Evolutionary conservation across 2,797 vertebrate species (phyloP).

Genomic region (Squalus acanthias): DNA sequence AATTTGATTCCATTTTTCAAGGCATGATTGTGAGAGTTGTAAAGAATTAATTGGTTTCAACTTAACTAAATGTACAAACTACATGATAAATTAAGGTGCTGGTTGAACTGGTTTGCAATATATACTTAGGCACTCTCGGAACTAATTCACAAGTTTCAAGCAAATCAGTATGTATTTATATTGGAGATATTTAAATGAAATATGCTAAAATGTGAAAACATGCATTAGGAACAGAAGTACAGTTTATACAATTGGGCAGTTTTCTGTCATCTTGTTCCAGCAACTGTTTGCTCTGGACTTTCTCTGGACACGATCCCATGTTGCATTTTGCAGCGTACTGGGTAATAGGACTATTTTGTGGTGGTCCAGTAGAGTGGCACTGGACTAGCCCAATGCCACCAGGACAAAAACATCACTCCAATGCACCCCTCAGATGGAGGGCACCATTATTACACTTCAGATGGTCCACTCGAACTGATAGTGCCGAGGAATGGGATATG

Average conservation of each 20-base stretch:
- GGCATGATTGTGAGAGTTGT: neutral
- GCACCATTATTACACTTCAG: too few species aligned
- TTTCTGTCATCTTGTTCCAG: neutral
- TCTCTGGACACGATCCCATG: neutral
- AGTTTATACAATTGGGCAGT: neutral
- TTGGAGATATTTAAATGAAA: neutral
- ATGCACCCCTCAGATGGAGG: too few species aligned
- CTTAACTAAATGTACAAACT: neutral
- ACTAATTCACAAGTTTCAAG: neutral
- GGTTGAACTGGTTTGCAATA: neutral
- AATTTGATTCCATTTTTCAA: slow-evolving; percentile 8
- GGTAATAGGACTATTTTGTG: neutral
- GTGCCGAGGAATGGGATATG: neutral
- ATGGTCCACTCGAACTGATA: neutral
- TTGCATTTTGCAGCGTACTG: neutral
- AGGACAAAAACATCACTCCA: too few species aligned
- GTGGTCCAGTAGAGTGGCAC: neutral
- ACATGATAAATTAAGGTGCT: neutral
- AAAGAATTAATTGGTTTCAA: neutral
- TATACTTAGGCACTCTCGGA: neutral
- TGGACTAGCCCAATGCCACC: too few species aligned
- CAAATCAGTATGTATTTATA: neutral
- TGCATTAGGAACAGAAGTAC: neutral
- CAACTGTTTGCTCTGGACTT: neutral
- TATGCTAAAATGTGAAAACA: neutral